These are phyloP conservation scores for Bovichtus diacanthus DNA, from an alignment of 2,797 vertebrate genomes.

Conservation along the genomic window DNA sequence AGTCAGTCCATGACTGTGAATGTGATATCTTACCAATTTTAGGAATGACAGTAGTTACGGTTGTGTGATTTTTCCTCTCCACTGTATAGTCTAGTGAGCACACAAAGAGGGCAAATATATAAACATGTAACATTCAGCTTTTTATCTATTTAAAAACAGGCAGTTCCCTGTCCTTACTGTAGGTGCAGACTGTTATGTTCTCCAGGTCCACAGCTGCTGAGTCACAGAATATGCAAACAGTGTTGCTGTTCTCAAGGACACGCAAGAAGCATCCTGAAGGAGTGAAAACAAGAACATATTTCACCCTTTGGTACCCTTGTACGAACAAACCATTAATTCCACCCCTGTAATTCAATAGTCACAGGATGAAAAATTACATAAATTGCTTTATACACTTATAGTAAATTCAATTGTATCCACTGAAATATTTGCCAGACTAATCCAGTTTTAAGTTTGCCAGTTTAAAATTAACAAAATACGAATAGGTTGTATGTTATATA, in stretches of 20 bases:
- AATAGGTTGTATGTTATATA: too few relatives aligned
- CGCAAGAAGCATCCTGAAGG: slow-evolving; percentile 88
- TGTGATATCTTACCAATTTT: slow-evolving; percentile 83
- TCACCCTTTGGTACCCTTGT: not conserved
- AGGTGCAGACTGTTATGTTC: slow-evolving; percentile 82
- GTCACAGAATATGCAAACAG: slow-evolving; percentile 89
- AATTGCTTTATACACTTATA: not conserved
- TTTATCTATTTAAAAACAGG: not conserved
- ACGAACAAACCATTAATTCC: not conserved
- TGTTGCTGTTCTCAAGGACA: slow-evolving; percentile 88
- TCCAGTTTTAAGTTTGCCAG: not conserved
- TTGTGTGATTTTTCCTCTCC: slow-evolving; percentile 78
- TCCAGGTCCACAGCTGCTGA: slow-evolving; percentile 73
- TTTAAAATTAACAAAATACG: not conserved
- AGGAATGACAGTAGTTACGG: slow-evolving; percentile 78
- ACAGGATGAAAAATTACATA: not conserved
- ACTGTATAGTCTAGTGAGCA: slow-evolving; percentile 73
- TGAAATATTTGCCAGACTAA: not conserved
- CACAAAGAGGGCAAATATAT: slow-evolving; percentile 2
- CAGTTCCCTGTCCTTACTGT: slow-evolving; percentile 71
- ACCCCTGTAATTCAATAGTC: not conserved
- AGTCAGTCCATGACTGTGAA: not conserved
- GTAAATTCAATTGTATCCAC: not conserved
- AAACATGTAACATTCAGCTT: not conserved
- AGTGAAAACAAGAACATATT: slow-evolving; percentile 26